phyloP scores from a whole-genome alignment of 2,113 vertebrate genomes.

The Datnioides undecimradiatus region DNA sequence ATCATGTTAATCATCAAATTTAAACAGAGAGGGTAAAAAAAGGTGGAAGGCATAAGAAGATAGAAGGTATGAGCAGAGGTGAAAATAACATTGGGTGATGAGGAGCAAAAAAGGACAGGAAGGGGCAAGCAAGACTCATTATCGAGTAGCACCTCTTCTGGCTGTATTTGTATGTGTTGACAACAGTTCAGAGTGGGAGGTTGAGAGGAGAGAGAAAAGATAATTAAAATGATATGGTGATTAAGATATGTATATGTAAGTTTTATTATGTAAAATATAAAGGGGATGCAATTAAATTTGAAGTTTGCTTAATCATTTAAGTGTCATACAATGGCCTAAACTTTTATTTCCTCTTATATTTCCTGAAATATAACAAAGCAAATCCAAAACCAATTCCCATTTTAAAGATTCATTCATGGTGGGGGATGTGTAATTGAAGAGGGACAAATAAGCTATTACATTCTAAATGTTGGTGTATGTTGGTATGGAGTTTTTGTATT shows the following conservation, averaged over 20 bases:
- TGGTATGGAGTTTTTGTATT: too few species aligned
- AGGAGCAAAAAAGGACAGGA: conserved; percentile 37
- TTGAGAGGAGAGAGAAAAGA: conserved; percentile 8
- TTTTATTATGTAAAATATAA: background rate
- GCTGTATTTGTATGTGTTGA: conserved; percentile 46
- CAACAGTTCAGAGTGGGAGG: conserved; percentile 26
- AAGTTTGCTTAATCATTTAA: background rate
- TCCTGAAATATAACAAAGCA: background rate
- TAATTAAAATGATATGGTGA: conserved; percentile 1
- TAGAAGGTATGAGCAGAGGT: conserved; percentile 33
- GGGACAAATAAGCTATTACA: background rate
- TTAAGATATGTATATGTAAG: too few species aligned
- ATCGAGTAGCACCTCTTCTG: conserved; percentile 51
- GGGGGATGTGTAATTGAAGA: background rate
- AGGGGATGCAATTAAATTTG: background rate
- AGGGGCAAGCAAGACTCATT: conserved; percentile 60
- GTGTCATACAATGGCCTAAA: background rate
- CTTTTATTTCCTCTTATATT: background rate
- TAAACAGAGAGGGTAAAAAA: background rate
- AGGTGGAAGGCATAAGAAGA: background rate
- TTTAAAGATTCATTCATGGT: background rate
- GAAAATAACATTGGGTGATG: conserved; percentile 44
- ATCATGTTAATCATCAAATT: background rate
- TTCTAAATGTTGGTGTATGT: background rate
- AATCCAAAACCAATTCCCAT: background rate